Evolutionary conservation across 2,797 vertebrate genomes (phyloP), one percentile per base, ranked within the genome.

Genomic region (Hephaestus fuliginosus): DNA sequence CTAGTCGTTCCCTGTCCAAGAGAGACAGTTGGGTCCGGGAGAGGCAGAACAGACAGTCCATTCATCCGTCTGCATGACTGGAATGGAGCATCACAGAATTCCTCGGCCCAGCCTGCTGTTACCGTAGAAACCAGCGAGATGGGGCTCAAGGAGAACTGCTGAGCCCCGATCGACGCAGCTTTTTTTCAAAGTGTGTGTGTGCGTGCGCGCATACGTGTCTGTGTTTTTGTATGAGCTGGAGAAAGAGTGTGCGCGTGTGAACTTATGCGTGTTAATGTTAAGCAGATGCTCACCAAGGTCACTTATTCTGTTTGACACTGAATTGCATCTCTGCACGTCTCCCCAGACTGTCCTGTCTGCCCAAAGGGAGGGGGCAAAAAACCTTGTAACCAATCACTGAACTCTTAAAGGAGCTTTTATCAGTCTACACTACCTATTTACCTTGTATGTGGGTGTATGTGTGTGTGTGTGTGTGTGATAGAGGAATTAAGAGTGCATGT

Each of bases 31-130:
- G 71, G 82, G 56, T 84, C 83, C 57, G 70, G 62, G 83, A 85
- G 88, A 89, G 88, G 78, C 76, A 48, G 92, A 92, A 95, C 93
- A 94, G 92, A 90, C 85, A 87, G 86, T 83, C 89, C 89, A 93
- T 93, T 94, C 92, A 94, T 94, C 89, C 56, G 36, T 81, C 86
- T 88, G 89, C 91, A 90, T 89, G 90, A 93, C 91, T 81, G 86
- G 90, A 91, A 80, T 53, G 68, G 88, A 90, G 91, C 89, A 92
- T 93, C 90, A 55, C 87, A 75, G 81, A 90, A 93, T 94, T 94
- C 90, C 89, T 90, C 65, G 22, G 82, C 82, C 72, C 66, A 49
- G 86, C 78, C 86, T 88, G 88, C 89, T 74, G 93, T 95, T 92
- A 89, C 93, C 90, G 74, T 94, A 91, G 93, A 93, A 93, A 93